Conservation (phyloP, 2,888 invertebrate species). For the Drosophila lutescens region DNA sequence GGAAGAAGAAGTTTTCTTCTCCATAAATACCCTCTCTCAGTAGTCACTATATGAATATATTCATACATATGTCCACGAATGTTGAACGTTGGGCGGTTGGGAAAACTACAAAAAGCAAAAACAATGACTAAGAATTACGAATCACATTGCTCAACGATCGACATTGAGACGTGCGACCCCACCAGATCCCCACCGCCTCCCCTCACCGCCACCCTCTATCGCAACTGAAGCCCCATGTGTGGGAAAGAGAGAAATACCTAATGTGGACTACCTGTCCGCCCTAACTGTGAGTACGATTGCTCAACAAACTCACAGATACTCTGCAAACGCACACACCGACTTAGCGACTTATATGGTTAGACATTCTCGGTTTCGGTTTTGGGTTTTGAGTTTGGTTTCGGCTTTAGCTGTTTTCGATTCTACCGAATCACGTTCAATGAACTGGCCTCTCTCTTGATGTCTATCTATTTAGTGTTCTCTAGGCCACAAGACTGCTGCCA, state of each 20-base stretch:
- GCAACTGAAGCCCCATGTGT: not conserved
- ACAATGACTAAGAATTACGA: slow-evolving; percentile 32
- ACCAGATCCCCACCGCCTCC: not conserved
- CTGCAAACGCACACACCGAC: slow-evolving; percentile 3
- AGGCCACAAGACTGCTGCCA: slow-evolving; percentile 35
- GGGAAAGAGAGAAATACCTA: slow-evolving; percentile 29
- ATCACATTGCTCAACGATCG: slow-evolving; percentile 38
- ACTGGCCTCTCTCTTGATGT: slow-evolving; percentile 38
- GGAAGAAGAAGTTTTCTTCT: not conserved
- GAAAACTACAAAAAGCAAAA: slow-evolving; percentile 15
- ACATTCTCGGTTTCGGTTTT: slow-evolving; percentile 47
- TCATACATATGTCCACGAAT: slow-evolving; percentile 1
- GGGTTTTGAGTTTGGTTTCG: slow-evolving; percentile 37
- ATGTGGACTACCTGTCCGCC: slow-evolving; percentile 61
- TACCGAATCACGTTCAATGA: slow-evolving; percentile 61
- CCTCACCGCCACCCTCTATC: not conserved
- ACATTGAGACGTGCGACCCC: slow-evolving; percentile 45
- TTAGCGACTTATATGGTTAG: slow-evolving; percentile 50
- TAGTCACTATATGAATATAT: no score
- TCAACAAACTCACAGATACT: slow-evolving; percentile 29
- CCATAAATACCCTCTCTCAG: slow-evolving; percentile 2
- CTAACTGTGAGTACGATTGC: slow-evolving; percentile 44
- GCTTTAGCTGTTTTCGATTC: slow-evolving; percentile 34
- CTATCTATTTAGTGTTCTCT: slow-evolving; percentile 1
- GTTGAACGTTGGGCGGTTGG: slow-evolving; percentile 1